Conservation (phyloP, 2,113 vertebrate species). For the Phalacrocorax pelagicus region DNA sequence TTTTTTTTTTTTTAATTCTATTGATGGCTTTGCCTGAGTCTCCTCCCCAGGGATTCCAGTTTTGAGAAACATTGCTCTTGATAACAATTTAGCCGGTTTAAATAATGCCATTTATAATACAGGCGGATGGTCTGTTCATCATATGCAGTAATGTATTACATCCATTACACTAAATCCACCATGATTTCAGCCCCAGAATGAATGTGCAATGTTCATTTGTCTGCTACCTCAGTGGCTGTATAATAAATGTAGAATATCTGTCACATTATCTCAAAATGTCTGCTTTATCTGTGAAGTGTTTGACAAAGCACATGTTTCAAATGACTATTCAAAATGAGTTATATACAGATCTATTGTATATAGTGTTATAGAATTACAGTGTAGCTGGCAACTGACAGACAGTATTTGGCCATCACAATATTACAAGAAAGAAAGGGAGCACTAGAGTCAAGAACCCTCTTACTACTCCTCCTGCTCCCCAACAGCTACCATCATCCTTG, state of each 20-base stretch:
- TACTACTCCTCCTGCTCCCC: neutral
- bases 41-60: neutral
- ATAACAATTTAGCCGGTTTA: slow-evolving; percentile 5
- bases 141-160: neutral
- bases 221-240: neutral
- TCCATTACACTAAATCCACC: neutral
- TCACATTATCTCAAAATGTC: slow-evolving; percentile 30
- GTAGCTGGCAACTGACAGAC: neutral
- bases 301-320: slow-evolving; percentile 21
- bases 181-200: neutral
- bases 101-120: slow-evolving; percentile 15
- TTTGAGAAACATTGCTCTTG: neutral
- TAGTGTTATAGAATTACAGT: neutral
- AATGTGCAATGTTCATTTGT: neutral
- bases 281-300: slow-evolving; percentile 16
- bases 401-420: neutral
- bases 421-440: neutral
- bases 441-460: neutral
- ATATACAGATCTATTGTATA: neutral
- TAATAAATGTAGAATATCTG: slow-evolving; percentile 8
- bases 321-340: neutral
- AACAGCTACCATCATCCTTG: neutral
- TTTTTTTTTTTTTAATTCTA: neutral
- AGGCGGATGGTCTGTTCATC: neutral
- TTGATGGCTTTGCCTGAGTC: neutral